Conservation (phyloP, 1,140 invertebrate genomes). For the Cyrtorhinus lividipennis region DNA sequence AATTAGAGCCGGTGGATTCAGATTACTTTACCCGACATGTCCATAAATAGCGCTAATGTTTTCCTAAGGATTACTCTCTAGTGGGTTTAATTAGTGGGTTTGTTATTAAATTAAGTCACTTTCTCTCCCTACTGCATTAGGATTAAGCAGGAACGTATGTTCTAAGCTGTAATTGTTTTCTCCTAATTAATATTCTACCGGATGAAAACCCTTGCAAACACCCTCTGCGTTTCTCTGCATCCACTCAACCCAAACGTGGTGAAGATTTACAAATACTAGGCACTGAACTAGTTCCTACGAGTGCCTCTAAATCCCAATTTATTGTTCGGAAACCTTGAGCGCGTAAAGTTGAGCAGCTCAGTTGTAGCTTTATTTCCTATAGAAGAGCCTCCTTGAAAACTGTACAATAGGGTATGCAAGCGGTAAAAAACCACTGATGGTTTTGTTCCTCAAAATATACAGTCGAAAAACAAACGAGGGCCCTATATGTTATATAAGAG, state of each 20-base stretch:
- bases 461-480: no score
- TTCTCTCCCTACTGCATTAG: constrained; percentile 7
- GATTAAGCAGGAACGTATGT: constrained; percentile 8
- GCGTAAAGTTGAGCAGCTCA: no score
- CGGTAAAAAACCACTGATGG: no score
- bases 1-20: constrained; percentile 1
- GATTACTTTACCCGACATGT: constrained; percentile 6
- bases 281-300: no score
- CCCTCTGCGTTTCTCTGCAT: neutral
- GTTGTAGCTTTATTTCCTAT: no score
- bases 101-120: constrained; percentile 7
- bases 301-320: no score
- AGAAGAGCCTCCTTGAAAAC: no score
- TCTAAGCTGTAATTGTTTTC: constrained; percentile 8
- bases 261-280: no score
- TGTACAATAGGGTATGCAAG: no score
- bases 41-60: constrained; percentile 8
- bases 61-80: neutral
- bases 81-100: constrained; percentile 9
- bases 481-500: no score
- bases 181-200: constrained; percentile 5
- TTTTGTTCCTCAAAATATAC: no score
- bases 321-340: no score
- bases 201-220: neutral
- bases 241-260: neutral